A percentile compares a stretch with the other conserved stretches of the same genome.
These are phyloP conservation scores for Bettongia penicillata DNA, from an alignment of 2,113 vertebrate species.

Conservation along the genomic window DNA sequence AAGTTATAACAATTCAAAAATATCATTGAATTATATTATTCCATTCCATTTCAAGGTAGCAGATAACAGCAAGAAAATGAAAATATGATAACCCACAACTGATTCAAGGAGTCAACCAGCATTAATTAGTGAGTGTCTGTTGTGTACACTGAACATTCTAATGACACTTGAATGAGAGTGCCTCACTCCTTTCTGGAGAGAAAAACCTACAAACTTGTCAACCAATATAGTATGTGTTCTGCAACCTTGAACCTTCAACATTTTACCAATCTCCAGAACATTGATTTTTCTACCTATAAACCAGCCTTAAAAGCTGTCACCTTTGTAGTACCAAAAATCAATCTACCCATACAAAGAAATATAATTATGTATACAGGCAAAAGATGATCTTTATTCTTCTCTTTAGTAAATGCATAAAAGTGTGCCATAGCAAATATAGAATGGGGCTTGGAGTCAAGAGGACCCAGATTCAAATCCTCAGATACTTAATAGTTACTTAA, in stretches of 20 bases:
- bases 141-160: neutral
- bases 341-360: neutral
- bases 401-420: neutral
- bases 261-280: neutral
- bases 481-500: neutral
- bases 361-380: neutral
- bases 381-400: neutral
- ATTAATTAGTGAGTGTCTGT: neutral
- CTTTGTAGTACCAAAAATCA: neutral
- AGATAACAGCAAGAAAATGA: neutral
- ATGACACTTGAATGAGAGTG: neutral
- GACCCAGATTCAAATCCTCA: neutral
- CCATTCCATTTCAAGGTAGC: neutral
- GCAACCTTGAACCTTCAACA: neutral
- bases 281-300: neutral
- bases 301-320: neutral
- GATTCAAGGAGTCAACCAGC: neutral
- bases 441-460: neutral
- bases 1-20: neutral
- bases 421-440: neutral
- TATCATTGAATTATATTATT: neutral
- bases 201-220: neutral
- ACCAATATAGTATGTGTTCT: neutral
- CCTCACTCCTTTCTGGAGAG: neutral
- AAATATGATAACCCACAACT: neutral